Conservation (phyloP, 2,888 invertebrate genomes). For the Cheiracanthium punctorium region DNA sequence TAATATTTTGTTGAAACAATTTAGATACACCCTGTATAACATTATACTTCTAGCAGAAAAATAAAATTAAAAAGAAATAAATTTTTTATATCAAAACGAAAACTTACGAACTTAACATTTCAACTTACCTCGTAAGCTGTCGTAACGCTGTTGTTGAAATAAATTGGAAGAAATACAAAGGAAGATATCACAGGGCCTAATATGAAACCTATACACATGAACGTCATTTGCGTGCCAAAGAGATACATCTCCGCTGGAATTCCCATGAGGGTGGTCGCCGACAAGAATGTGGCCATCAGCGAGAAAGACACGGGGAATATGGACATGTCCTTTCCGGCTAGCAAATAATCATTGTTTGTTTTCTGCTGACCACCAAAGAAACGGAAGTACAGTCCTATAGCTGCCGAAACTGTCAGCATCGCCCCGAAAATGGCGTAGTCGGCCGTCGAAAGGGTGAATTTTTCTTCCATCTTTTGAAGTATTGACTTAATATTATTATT, state of each 20-base stretch:
- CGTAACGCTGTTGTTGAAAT: constrained; percentile 87
- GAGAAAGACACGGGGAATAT: constrained; percentile 89
- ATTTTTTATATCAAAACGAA: too few relatives aligned
- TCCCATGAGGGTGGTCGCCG: constrained; percentile 92
- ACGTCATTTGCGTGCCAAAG: constrained; percentile 86
- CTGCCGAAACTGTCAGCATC: constrained; percentile 31
- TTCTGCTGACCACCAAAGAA: constrained; percentile 89
- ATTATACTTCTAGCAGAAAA: too few relatives aligned
- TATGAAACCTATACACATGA: constrained; percentile 85
- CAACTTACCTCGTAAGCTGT: constrained; percentile 80
- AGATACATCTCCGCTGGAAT: constrained; percentile 91
- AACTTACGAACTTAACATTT: too few relatives aligned
- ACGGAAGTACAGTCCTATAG: constrained; percentile 87
- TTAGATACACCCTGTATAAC: too few relatives aligned
- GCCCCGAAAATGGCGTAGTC: constrained; percentile 41
- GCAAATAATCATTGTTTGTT: constrained; percentile 82
- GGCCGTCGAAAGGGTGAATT: constrained; percentile 23
- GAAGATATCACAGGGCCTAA: constrained; percentile 86
- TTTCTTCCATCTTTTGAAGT: constrained; percentile 14
- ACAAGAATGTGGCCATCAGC: constrained; percentile 94
- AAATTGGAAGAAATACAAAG: constrained; percentile 88
- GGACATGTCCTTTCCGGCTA: constrained; percentile 88
- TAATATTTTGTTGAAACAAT: too few relatives aligned
- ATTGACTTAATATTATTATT: too few relatives aligned
- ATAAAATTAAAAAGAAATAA: too few relatives aligned